Evolutionary conservation across 2,888 invertebrate species (phyloP), one percentile per base, ranked within the genome.

Genomic region (Rugalucina vietnamica): DNA sequence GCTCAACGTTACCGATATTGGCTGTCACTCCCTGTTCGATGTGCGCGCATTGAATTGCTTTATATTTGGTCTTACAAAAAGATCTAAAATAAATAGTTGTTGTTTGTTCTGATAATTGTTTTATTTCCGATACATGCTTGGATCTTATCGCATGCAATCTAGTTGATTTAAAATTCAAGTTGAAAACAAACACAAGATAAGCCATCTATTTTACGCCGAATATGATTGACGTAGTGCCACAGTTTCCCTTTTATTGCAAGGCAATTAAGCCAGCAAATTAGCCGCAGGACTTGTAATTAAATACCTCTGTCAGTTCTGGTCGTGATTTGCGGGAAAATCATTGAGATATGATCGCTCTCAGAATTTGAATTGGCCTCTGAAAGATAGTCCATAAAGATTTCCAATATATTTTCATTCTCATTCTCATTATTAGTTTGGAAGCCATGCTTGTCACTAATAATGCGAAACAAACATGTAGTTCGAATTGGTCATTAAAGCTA

Each of bases 291-390:
- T 34, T 21, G 65, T 65, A 65, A 65, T 65, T 65, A 65, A 65
- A 65, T 65, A 65, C 65, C 65, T 34, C 14, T 65, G 65, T 34
- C 34, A 65, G 65, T 18, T 34, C 18, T 65, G 24, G 21, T 65
- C 65, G 65, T 65, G 65, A 65, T 65, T 24, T 34, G 65, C 32
- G 34, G 29, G 10, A 34, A 65, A 65, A 65, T 65, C 65, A 65
- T 65, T 18, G 65, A 32, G 65, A 65, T 65, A 12, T 32, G 1
- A 65, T 65, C 65, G 65, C 27, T 34, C 65, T 12, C 18, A 29
- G 65, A 65, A 65, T 65, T 65, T 65, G 18, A 65, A 65, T 65
- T 10, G 34, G 65, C 65, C 21, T 34, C 18, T 18, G 18, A 32
- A 65, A 54, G 12, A 54, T 21, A 54, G 14, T 54, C 21, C n/a